Conservation (phyloP, 2,888 invertebrate species). For the Platycheirus albimanus region DNA sequence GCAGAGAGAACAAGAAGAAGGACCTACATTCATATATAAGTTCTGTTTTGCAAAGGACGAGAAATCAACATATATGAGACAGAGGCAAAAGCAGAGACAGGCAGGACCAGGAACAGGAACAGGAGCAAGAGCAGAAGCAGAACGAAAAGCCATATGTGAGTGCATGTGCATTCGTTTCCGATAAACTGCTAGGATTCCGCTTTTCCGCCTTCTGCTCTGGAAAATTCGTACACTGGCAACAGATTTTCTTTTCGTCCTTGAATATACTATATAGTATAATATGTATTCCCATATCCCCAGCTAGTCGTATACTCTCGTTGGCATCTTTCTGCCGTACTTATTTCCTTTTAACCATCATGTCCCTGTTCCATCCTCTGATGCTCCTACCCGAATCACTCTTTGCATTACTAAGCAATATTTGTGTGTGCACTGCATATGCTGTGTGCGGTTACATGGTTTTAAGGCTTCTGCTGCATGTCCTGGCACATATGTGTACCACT, state of each 20-base stretch:
- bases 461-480: constrained; percentile 52
- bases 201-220: constrained; percentile 55
- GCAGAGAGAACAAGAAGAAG: constrained; percentile 34
- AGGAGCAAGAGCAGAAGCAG: too few relatives aligned
- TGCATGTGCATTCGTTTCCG: constrained; percentile 61
- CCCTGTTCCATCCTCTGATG: not conserved
- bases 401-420: constrained; percentile 69
- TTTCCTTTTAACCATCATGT: constrained; percentile 43
- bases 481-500: constrained; percentile 59
- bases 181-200: constrained; percentile 66
- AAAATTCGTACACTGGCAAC: constrained; percentile 72
- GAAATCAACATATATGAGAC: constrained; percentile 59
- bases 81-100: constrained; percentile 10
- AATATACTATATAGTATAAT: too few relatives aligned
- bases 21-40: constrained; percentile 32
- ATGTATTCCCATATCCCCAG: constrained; percentile 37
- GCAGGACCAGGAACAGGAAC: too few relatives aligned
- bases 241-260: constrained; percentile 68
- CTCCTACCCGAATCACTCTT: constrained; percentile 30
- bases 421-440: constrained; percentile 66
- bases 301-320: constrained; percentile 28
- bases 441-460: constrained; percentile 70
- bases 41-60: constrained; percentile 33
- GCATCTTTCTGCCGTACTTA: constrained; percentile 44
- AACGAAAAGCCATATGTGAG: constrained; percentile 32